Conservation (phyloP, 30 jellyfish, hydroid and myxozoan species). For the Catostylus mosaicus region DNA sequence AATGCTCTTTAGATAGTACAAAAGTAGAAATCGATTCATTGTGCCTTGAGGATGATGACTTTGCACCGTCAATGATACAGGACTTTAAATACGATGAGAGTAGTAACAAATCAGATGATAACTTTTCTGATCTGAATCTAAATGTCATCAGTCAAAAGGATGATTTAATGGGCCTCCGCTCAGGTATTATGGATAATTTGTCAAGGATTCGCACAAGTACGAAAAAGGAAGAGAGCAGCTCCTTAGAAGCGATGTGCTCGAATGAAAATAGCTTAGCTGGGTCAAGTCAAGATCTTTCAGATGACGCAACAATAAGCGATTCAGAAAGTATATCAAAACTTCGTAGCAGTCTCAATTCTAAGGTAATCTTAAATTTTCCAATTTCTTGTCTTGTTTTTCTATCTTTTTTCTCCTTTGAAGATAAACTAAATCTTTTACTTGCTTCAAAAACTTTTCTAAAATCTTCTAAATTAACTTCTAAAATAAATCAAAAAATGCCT, state of each 20-base stretch:
- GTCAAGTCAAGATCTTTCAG: slow-evolving; percentile 55
- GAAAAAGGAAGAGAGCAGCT: slow-evolving; percentile 26
- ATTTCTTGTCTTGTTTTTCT: too few relatives aligned
- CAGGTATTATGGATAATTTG: background rate
- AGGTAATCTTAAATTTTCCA: slow-evolving; percentile 44
- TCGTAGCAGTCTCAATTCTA: slow-evolving; percentile 36
- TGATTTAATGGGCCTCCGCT: background rate
- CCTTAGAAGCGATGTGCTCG: slow-evolving; percentile 21
- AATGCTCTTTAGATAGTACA: slow-evolving; percentile 60
- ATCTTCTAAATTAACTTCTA: too few relatives aligned
- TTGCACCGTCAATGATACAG: slow-evolving; percentile 57
- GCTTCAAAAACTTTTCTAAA: too few relatives aligned
- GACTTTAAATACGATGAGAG: slow-evolving; percentile 42
- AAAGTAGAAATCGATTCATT: slow-evolving; percentile 63
- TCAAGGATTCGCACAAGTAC: slow-evolving; percentile 60
- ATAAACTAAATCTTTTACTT: too few relatives aligned
- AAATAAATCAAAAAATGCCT: too few relatives aligned
- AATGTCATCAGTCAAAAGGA: slow-evolving; percentile 26
- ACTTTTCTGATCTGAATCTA: slow-evolving; percentile 26
- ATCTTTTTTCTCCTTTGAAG: too few relatives aligned
- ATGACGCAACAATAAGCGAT: slow-evolving; percentile 55
- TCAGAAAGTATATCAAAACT: slow-evolving; percentile 55
- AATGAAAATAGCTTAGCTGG: slow-evolving; percentile 53
- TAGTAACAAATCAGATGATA: slow-evolving; percentile 7
- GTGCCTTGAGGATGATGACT: slow-evolving; percentile 67